These are phyloP conservation scores for Mesorhabditis sp. DNA, from an alignment of 2,888 invertebrate genomes.

Conservation along the genomic window DNA sequence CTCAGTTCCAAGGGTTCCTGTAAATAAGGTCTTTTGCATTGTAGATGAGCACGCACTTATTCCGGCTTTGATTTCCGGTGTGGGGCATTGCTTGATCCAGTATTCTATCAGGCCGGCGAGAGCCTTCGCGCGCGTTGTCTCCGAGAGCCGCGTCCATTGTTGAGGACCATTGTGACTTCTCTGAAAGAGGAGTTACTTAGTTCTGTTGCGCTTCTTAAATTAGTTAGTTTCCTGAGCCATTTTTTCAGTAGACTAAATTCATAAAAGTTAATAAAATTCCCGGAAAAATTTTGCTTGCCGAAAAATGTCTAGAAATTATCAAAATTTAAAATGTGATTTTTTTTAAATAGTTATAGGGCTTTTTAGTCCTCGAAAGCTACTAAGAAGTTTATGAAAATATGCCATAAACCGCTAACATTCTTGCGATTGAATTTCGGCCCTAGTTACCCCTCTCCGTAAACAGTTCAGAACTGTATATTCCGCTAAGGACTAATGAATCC, in stretches of 20 bases:
- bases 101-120: neutral
- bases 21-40: neutral
- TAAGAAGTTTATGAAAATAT: neutral
- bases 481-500: too few relatives aligned
- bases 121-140: neutral
- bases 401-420: neutral
- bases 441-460: too few relatives aligned
- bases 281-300: too few relatives aligned
- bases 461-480: too few relatives aligned
- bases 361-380: neutral
- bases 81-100: neutral
- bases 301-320: too few relatives aligned
- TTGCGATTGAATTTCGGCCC: neutral
- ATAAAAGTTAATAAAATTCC: too few relatives aligned
- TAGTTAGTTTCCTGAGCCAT: neutral
- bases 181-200: neutral
- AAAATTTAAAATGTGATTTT: too few relatives aligned
- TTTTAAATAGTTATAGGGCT: neutral
- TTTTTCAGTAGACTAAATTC: neutral
- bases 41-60: neutral
- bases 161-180: neutral
- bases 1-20: neutral
- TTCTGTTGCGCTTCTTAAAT: neutral
- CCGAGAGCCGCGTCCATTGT: neutral
- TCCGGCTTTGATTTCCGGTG: neutral